Percentiles rank a stretch among this genome's conserved stretches.
Evolutionary conservation across 2,797 vertebrate species (phyloP).

Genomic region (Falco novaeseelandiae): DNA sequence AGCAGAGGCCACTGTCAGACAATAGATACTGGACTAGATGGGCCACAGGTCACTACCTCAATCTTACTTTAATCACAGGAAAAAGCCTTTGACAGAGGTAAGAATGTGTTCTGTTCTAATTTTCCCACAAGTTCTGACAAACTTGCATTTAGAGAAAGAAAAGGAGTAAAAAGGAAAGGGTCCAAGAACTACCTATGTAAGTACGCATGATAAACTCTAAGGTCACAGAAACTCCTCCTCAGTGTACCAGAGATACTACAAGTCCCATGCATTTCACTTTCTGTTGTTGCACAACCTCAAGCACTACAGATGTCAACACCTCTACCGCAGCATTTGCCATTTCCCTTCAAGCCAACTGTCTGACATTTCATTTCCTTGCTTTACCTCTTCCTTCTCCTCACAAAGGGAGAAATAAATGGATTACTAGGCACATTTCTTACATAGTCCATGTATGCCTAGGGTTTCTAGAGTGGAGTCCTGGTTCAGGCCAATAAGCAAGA

Average conservation of each 20-base stretch:
- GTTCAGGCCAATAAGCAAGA: neutral
- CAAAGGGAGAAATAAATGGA: neutral
- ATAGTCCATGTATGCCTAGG: too few species aligned
- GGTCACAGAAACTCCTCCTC: neutral
- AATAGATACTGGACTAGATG: slow-evolving; percentile 43
- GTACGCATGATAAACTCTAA: neutral
- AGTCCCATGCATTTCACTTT: neutral
- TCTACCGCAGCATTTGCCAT: neutral
- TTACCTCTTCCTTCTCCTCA: neutral
- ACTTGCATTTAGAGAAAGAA: neutral
- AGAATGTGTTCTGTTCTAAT: neutral
- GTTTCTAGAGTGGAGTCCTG: neutral
- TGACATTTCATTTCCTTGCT: neutral
- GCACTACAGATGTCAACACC: neutral
- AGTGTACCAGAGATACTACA: neutral
- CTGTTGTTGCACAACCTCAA: neutral
- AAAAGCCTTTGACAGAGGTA: neutral
- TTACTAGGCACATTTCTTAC: neutral
- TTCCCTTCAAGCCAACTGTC: neutral
- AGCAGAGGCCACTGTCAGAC: slow-evolving; percentile 72
- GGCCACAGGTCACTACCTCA: slow-evolving; percentile 40
- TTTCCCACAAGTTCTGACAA: neutral
- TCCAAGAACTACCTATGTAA: neutral
- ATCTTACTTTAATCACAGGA: neutral
- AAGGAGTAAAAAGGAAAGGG: neutral